Conservation (phyloP, 2,797 vertebrate genomes). For the Xenopus petersii region DNA sequence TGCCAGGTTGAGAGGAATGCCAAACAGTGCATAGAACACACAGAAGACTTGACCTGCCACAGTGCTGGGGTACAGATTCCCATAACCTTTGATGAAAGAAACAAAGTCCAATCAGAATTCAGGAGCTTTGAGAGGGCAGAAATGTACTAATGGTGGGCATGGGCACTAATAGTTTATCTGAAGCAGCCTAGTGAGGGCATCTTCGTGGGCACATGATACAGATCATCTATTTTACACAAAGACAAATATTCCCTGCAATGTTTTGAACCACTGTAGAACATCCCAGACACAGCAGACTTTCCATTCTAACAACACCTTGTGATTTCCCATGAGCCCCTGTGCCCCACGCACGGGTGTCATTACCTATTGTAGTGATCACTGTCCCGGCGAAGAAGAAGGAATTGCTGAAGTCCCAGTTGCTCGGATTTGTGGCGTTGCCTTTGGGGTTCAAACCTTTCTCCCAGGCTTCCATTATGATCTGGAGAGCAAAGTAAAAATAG, state of each 20-base stretch:
- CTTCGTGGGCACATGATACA: too few relatives aligned
- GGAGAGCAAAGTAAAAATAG: conserved; percentile 37
- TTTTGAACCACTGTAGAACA: too few relatives aligned
- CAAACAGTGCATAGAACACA: conserved; percentile 86
- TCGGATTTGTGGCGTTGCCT: conserved; percentile 86
- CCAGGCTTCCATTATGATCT: conserved; percentile 88
- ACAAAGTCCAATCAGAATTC: neutral
- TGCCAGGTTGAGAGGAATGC: conserved; percentile 83
- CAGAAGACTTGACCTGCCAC: conserved; percentile 85
- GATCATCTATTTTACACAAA: too few relatives aligned
- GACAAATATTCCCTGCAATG: too few relatives aligned
- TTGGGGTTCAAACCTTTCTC: conserved; percentile 87
- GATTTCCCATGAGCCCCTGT: too few relatives aligned
- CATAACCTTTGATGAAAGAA: conserved; percentile 73
- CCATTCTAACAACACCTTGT: too few relatives aligned
- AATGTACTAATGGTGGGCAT: too few relatives aligned
- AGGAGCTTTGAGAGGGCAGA: too few relatives aligned
- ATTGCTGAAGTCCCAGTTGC: conserved; percentile 94
- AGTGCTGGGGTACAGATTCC: conserved; percentile 86
- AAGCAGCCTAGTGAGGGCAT: too few relatives aligned
- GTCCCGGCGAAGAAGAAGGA: conserved; percentile 92
- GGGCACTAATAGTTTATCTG: too few relatives aligned
- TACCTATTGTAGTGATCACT: conserved; percentile 90
- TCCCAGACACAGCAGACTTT: too few relatives aligned
- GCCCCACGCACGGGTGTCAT: conserved; percentile 29